These are phyloP conservation scores for Turritopsis dohrnii DNA, from an alignment of 30 jellyfish, hydroid and myxozoan genomes.

Conservation along the genomic window DNA sequence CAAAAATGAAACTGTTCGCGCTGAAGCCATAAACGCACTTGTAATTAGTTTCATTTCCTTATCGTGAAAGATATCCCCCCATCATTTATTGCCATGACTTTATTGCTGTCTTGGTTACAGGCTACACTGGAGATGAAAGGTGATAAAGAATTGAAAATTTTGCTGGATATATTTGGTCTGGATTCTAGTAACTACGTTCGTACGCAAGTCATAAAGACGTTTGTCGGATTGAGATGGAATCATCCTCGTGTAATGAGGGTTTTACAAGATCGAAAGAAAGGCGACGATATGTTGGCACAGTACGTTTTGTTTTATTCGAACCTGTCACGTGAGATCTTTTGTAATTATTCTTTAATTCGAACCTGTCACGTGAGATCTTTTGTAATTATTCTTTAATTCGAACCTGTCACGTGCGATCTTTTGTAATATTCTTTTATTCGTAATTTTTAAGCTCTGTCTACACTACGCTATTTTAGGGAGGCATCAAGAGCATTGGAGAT, in stretches of 20 bases:
- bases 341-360: too few species aligned
- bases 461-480: not conserved
- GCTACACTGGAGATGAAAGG: conserved; percentile 65
- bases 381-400: too few species aligned
- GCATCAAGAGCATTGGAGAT: not conserved
- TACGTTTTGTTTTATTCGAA: conserved; percentile 30
- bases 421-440: not conserved
- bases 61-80: too few species aligned
- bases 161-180: conserved; percentile 51
- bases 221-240: conserved; percentile 46
- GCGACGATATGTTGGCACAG: conserved; percentile 62
- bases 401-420: too few species aligned
- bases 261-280: conserved; percentile 62
- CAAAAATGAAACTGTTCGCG: conserved; percentile 38
- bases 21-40: conserved; percentile 53
- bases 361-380: too few species aligned
- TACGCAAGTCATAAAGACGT: conserved; percentile 51
- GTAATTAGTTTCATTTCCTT: conserved; percentile 13
- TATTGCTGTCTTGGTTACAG: conserved; percentile 16
- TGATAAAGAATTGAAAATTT: conserved; percentile 43
- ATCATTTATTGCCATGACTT: not conserved
- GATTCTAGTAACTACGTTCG: conserved; percentile 75
- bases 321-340: too few species aligned
- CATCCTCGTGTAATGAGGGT: conserved; percentile 51
- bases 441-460: not conserved